A percentile compares a stretch with the other conserved stretches of the same genome.
Evolutionary conservation across 2,113 vertebrate genomes (phyloP).

Genomic region (Cairina moschata): DNA sequence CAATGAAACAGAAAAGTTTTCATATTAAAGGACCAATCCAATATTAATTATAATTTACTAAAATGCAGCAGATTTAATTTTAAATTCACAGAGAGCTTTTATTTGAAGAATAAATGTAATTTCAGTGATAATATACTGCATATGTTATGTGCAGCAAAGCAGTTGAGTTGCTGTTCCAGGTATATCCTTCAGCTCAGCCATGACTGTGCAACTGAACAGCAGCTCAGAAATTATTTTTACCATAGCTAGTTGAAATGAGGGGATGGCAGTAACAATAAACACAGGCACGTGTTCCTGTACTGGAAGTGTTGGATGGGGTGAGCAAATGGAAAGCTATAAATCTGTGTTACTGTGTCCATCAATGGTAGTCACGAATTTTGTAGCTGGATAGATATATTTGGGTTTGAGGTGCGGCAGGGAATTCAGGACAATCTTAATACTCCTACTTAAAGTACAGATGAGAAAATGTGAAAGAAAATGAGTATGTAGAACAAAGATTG

Average conservation of each 20-base stretch:
- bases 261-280: background rate
- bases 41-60: background rate
- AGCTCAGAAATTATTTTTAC: background rate
- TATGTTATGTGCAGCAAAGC: background rate
- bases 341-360: background rate
- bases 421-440: background rate
- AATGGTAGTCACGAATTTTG: background rate
- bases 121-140: background rate
- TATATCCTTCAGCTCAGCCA: background rate
- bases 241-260: background rate
- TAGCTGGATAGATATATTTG: constrained; percentile 29
- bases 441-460: background rate
- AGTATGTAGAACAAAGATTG: background rate
- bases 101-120: background rate
- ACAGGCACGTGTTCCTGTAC: background rate
- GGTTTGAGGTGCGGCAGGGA: background rate
- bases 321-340: constrained; percentile 11
- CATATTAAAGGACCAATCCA: background rate
- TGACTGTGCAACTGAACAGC: background rate
- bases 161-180: background rate
- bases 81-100: background rate
- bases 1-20: background rate
- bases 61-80: background rate
- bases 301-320: background rate
- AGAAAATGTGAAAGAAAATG: background rate